A percentile compares a stretch with the other conserved stretches of the same genome.
These are phyloP conservation scores for Tympanoctomys barrerae DNA, from an alignment of 2,797 vertebrate genomes.

Conservation along the genomic window DNA sequence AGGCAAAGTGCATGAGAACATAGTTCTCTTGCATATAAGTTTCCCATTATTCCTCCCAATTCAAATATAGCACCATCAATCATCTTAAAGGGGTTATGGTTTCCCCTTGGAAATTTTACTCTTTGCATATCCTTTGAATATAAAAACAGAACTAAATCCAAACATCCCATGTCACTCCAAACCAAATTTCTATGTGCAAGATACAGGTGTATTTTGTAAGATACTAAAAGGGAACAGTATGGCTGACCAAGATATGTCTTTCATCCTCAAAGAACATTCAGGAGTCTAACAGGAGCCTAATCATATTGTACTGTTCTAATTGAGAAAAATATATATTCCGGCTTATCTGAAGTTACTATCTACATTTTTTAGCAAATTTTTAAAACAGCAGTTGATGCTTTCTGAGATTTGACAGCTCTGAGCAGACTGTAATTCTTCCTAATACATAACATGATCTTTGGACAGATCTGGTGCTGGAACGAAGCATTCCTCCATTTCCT, in stretches of 20 bases:
- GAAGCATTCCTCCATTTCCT: constrained; percentile 52
- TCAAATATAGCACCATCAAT: not conserved
- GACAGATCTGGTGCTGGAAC: constrained; percentile 39
- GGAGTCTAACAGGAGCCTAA: not conserved
- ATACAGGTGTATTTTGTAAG: not conserved
- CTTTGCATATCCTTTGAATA: constrained; percentile 25
- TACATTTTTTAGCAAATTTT: constrained; percentile 51
- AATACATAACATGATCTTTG: constrained; percentile 43
- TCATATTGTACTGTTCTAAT: not conserved
- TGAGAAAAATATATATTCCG: constrained; percentile 29
- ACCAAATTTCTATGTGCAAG: not conserved
- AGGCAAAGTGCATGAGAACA: not conserved
- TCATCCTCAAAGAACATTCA: constrained; percentile 1
- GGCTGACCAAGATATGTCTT: not conserved
- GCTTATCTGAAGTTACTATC: not conserved
- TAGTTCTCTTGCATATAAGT: not conserved
- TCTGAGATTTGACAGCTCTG: constrained; percentile 37
- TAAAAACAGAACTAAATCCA: constrained; percentile 18
- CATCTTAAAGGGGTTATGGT: not conserved
- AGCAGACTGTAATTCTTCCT: constrained; percentile 35
- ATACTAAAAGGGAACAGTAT: not conserved
- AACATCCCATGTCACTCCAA: constrained; percentile 35
- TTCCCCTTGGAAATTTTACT: constrained; percentile 30
- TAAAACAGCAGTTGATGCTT: constrained; percentile 41
- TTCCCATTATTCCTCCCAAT: not conserved